Evolutionary conservation across 2,888 invertebrate genomes (phyloP).

Genomic region (Geotrupes spiniger): DNA sequence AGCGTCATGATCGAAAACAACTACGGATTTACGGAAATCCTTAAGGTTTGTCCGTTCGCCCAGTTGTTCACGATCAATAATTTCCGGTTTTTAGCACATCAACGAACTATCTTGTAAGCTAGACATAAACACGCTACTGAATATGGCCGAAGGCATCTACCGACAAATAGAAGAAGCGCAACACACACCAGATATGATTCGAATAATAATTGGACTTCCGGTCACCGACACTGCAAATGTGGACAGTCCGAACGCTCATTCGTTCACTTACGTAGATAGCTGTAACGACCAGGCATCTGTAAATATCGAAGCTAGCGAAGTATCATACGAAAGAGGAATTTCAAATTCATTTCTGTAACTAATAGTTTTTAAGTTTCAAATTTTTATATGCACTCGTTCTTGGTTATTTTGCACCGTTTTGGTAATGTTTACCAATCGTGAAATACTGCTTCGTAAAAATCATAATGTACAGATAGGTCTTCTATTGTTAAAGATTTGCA

Average conservation of each 20-base stretch:
- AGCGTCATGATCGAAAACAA: conserved; percentile 83
- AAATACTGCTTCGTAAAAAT: no score
- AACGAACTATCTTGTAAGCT: conserved; percentile 90
- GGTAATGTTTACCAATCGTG: no score
- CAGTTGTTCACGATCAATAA: background rate
- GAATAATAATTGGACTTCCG: conserved; percentile 68
- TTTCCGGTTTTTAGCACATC: conserved; percentile 70
- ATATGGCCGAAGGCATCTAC: conserved; percentile 89
- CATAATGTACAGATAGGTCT: no score
- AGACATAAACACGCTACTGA: conserved; percentile 76
- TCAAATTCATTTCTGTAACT: conserved; percentile 43
- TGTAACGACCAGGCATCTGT: conserved; percentile 23
- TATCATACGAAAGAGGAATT: conserved; percentile 45
- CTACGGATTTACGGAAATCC: conserved; percentile 94
- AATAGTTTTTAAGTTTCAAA: background rate
- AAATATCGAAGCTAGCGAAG: conserved; percentile 42
- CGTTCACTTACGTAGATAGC: conserved; percentile 19
- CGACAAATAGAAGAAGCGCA: conserved; percentile 75
- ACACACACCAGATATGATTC: conserved; percentile 68
- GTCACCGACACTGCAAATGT: conserved; percentile 22
- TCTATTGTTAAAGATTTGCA: no score
- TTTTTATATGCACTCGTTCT: no score
- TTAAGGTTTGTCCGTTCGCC: conserved; percentile 64
- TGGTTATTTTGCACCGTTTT: no score
- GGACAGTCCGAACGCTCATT: conserved; percentile 19